Conservation (phyloP, 2,888 invertebrate species). For the Habrosyne pyritoides region DNA sequence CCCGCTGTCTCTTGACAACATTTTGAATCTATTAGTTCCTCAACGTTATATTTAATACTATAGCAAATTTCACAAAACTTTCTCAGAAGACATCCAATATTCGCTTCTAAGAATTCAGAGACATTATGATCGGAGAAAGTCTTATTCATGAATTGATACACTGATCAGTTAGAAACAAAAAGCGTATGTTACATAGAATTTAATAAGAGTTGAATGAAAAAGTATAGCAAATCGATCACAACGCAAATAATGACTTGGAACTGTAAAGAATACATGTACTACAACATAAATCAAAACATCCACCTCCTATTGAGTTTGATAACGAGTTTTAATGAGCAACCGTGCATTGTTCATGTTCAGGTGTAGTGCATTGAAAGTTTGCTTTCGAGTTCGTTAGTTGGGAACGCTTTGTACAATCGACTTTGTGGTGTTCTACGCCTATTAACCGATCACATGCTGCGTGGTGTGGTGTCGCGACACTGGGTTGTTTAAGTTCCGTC, state of each 20-base stretch:
- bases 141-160: too few relatives aligned
- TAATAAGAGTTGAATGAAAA: background rate
- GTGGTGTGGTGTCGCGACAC: background rate
- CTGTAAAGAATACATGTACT: background rate
- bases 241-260: background rate
- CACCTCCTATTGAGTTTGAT: background rate
- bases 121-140: too few relatives aligned
- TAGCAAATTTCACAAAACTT: too few relatives aligned
- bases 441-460: background rate
- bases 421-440: slow-evolving; percentile 28
- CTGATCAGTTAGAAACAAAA: too few relatives aligned
- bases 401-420: slow-evolving; percentile 45
- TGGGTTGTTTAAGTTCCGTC: background rate
- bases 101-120: too few relatives aligned
- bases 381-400: slow-evolving; percentile 24
- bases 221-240: background rate
- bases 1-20: too few relatives aligned
- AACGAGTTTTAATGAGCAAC: slow-evolving; percentile 27
- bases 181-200: too few relatives aligned
- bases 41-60: too few relatives aligned
- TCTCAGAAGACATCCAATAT: too few relatives aligned
- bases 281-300: background rate
- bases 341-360: slow-evolving; percentile 22
- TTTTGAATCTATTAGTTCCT: too few relatives aligned
- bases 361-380: slow-evolving; percentile 38